Evolutionary conservation across 2,113 vertebrate genomes (phyloP), one percentile per base, ranked within the genome.

Genomic region (Oophaga pumilio): DNA sequence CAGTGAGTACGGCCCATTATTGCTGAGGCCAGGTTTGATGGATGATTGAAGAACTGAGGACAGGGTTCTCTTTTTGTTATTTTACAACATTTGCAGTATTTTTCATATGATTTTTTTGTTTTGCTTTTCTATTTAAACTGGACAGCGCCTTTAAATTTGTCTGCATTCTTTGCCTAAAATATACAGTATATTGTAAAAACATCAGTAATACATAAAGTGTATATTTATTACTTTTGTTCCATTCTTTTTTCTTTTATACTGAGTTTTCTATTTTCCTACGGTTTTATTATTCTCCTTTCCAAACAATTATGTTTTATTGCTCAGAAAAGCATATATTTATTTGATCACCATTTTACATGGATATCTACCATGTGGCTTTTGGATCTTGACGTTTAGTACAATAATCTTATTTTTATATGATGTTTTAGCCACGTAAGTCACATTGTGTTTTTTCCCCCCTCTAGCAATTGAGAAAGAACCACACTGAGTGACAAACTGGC

Each of bases 401-500:
- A 60, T 87, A 74, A 76, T 82, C 52, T 62, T 83, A 88, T 83
- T 66, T 49, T 82, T 74, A 74, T 81, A 74, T 62, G 52, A 74
- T 83, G 82, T 88, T 83, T 59, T 17, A 76, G 24, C 71, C 71
- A 43, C 57, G 18, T 33, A 73, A 83, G 71, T 76, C 57, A 62
- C 50, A 64, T 88, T 76, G 33, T 73, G 64, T 62, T 73, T 52
- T 50, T 59, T 49, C 50, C 52, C 9, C n/a, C 64, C 68, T 68
- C 18, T 74, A n/a, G 20, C 60, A 82, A 88, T 88, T 71, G 86
- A 88, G 91, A 92, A 87, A 87, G 90, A 76, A 89, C 85, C 87
- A 89, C 90, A 86, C 80, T 91, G 93, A 94, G 92, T 94, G 92
- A 96, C 93, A 96, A 95, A 95, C 92, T 89, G 92, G 93, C 93